Conservation (phyloP, 2,113 vertebrate genomes). For the Stegostoma tigrinum region DNA sequence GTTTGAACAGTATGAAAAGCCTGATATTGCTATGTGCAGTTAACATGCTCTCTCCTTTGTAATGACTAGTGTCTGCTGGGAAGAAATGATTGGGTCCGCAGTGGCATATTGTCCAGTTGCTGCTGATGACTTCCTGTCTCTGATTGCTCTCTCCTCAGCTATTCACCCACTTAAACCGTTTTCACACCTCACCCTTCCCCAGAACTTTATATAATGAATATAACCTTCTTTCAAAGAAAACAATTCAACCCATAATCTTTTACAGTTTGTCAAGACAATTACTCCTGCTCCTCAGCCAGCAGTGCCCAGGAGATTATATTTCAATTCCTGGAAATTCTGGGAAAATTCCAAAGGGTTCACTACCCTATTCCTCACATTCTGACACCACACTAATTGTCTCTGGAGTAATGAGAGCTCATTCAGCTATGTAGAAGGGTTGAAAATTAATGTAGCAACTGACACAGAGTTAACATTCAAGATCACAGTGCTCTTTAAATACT, state of each 20-base stretch:
- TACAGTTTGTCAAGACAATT: no score
- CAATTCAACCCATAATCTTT: no score
- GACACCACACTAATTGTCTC: not conserved
- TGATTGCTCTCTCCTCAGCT: not conserved
- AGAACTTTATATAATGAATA: no score
- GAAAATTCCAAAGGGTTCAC: not conserved
- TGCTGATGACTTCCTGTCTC: not conserved
- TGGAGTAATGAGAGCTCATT: not conserved
- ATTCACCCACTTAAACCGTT: not conserved
- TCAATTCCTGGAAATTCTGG: not conserved
- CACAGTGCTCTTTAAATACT: no score
- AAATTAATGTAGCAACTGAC: no score
- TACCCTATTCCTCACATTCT: not conserved
- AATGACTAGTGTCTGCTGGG: not conserved
- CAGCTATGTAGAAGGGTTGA: no score
- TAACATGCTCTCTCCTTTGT: not conserved
- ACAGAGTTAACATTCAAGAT: no score
- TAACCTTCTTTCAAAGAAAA: no score
- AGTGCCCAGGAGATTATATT: not conserved
- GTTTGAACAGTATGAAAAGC: not conserved
- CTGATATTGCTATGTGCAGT: not conserved
- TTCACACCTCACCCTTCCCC: not conserved
- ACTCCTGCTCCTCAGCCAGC: no score
- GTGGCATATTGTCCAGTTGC: not conserved
- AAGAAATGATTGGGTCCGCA: not conserved